Percentiles rank a stretch among this genome's conserved stretches.
Evolutionary conservation across 2,113 vertebrate species (phyloP).

Genomic region (Phasianus colchicus): DNA sequence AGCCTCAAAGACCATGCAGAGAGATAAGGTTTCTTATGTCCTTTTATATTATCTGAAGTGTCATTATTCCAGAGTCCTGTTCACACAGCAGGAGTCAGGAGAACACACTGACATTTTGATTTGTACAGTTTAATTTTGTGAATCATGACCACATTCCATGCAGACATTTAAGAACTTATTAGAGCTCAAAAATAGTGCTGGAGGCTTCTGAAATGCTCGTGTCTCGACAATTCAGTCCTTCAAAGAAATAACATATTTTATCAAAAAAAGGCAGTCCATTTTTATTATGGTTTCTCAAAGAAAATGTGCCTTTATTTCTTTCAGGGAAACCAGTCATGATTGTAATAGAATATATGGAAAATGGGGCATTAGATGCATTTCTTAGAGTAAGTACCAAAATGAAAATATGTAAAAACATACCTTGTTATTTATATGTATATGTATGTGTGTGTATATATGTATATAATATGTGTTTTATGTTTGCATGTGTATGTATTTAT

Average conservation of each 20-base stretch:
- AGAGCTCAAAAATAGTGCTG: slow-evolving; percentile 31
- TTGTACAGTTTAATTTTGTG: slow-evolving; percentile 66
- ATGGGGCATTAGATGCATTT: slow-evolving; percentile 96
- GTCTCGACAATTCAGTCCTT: slow-evolving; percentile 35
- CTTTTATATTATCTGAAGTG: slow-evolving; percentile 56
- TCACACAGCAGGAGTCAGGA: slow-evolving; percentile 56
- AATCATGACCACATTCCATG: slow-evolving; percentile 41
- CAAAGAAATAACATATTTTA: slow-evolving; percentile 52
- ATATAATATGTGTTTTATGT: background rate
- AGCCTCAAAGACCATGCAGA: slow-evolving; percentile 43
- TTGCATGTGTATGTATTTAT: background rate
- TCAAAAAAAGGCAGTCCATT: slow-evolving; percentile 17
- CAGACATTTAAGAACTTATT: slow-evolving; percentile 66
- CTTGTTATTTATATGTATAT: background rate
- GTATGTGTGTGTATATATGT: background rate
- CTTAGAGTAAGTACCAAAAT: slow-evolving; percentile 88
- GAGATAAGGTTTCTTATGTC: slow-evolving; percentile 46
- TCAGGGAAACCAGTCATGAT: slow-evolving; percentile 99
- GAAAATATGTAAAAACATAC: background rate
- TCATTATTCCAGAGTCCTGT: slow-evolving; percentile 52
- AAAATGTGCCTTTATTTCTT: slow-evolving; percentile 42
- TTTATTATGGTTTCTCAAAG: slow-evolving; percentile 57
- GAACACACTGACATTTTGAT: slow-evolving; percentile 66
- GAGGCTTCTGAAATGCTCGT: slow-evolving; percentile 43
- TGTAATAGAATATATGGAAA: slow-evolving; percentile 99